Evolutionary conservation across 2,797 vertebrate genomes (phyloP).

Genomic region (Bucorvus abyssinicus): DNA sequence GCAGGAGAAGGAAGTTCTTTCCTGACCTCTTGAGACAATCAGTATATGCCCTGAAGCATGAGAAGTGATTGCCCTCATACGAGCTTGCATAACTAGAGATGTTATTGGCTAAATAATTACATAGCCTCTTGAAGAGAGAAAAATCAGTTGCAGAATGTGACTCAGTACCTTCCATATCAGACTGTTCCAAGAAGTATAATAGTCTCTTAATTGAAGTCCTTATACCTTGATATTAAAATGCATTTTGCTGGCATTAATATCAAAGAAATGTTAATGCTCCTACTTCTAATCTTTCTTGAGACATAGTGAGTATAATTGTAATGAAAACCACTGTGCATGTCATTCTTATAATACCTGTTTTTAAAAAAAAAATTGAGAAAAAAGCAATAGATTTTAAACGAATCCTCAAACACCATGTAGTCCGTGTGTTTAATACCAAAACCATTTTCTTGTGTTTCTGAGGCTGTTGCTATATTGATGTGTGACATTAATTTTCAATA

Average conservation of each 20-base stretch:
- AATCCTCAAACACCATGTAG: slow-evolving; percentile 6
- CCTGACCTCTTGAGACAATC: slow-evolving; percentile 47
- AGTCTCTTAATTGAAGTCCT: slow-evolving; percentile 48
- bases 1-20: slow-evolving; percentile 10
- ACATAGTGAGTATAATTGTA: slow-evolving; percentile 11
- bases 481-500: slow-evolving; percentile 80
- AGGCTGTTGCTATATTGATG: slow-evolving; percentile 72
- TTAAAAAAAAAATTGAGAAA: not conserved
- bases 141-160: slow-evolving; percentile 42
- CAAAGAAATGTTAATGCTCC: slow-evolving; percentile 43
- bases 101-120: slow-evolving; percentile 52
- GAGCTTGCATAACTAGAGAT: slow-evolving; percentile 42
- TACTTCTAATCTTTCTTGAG: slow-evolving; percentile 43
- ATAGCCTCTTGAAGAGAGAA: slow-evolving; percentile 35
- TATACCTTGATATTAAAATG: slow-evolving; percentile 50
- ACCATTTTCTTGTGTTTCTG: slow-evolving; percentile 51
- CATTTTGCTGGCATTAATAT: slow-evolving; percentile 22
- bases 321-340: slow-evolving; percentile 44
- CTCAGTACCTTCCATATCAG: slow-evolving; percentile 46
- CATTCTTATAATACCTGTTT: slow-evolving; percentile 20
- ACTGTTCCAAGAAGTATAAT: slow-evolving; percentile 37
- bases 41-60: slow-evolving; percentile 27
- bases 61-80: not conserved
- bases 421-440: slow-evolving; percentile 45
- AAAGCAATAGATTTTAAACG: slow-evolving; percentile 1